Base-by-base conservation (phyloP, 2,888 invertebrate species). In the Clistopyga incitator region DNA sequence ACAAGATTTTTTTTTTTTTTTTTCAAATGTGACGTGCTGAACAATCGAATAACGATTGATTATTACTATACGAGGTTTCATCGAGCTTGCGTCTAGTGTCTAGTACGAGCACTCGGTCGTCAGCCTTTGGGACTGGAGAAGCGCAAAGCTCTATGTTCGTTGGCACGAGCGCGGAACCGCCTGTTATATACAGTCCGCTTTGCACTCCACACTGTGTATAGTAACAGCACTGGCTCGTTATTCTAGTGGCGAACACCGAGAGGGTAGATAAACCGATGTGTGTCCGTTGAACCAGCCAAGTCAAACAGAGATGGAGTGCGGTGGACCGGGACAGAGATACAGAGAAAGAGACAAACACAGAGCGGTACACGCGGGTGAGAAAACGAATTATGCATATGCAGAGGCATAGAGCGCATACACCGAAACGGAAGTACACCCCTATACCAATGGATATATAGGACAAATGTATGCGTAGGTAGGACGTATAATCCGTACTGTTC, bases 381-480 rank as follows among this genome's bases (percentile, higher is more conserved):
- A 78, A 71, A 78, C 78, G 78, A 78, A 78, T 78, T 80, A 80
- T 75, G 74, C 74, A 80, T 75, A 75, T 67, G 74, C 52, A 50
- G 68, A 61, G 13, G 20, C 61, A 47, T 13, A 64, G 34, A 68
- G 50, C 34, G 74, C 54, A 54, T 29, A 59, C 56, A 70, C 29
- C 52, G 20, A 47, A 52, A 50, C 78, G 78, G 78, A 71, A 71
- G 64, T 70, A 71, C 71, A 61, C 15, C 38, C 4, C n/a, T 71
- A 34, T 78, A 54, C 38, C 25, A n/a, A 50, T 25, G 59, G 59
- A 76, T 54, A 23, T 71, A 52, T 29, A 47, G 15, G 1, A 50
- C 34, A 70, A 52, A 29, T 25, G 52, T 34, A 52, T 18, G n/a
- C 18, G 8, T 61, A n/a, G 25, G n/a, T 18, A 11, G 54, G 0